phyloP scores from a whole-genome alignment of 2,888 invertebrate species.

The Boloria selene region DNA sequence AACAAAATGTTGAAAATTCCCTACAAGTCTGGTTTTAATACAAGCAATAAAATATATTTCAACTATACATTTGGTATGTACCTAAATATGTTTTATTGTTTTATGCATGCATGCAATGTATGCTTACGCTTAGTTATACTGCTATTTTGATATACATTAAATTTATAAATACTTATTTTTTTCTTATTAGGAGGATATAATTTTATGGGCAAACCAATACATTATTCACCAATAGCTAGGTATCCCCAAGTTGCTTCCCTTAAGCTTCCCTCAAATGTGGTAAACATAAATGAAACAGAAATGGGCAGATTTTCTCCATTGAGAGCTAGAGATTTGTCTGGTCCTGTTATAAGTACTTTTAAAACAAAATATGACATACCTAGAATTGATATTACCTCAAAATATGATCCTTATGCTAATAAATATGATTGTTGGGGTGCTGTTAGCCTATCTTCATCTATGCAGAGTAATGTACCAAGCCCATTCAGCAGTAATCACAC shows the following conservation, averaged over 20 bases:
- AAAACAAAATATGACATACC: conserved; percentile 55
- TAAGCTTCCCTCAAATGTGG: conserved; percentile 83
- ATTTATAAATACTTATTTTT: not conserved
- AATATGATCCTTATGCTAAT: conserved; percentile 82
- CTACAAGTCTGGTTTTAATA: conserved; percentile 36
- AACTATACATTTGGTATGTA: conserved; percentile 47
- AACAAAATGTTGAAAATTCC: conserved; percentile 43
- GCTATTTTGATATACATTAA: not conserved
- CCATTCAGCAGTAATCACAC: conserved; percentile 84
- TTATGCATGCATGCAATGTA: not conserved
- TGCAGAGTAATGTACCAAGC: conserved; percentile 89
- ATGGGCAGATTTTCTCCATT: conserved; percentile 85
- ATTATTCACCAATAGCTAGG: conserved; percentile 70
- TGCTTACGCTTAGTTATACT: conserved; percentile 25
- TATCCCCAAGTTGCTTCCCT: conserved; percentile 80
- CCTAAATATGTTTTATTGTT: conserved; percentile 1
- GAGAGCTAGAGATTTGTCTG: conserved; percentile 84
- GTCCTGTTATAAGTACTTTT: conserved; percentile 81
- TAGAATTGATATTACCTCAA: conserved; percentile 62
- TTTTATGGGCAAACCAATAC: conserved; percentile 63
- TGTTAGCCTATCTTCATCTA: conserved; percentile 85
- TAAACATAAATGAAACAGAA: conserved; percentile 85
- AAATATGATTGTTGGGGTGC: conserved; percentile 87
- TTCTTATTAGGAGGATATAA: conserved; percentile 44
- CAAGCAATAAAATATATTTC: conserved; percentile 40